These are phyloP conservation scores for Pyralis farinalis DNA, from an alignment of 2,888 invertebrate genomes.

Conservation along the genomic window DNA sequence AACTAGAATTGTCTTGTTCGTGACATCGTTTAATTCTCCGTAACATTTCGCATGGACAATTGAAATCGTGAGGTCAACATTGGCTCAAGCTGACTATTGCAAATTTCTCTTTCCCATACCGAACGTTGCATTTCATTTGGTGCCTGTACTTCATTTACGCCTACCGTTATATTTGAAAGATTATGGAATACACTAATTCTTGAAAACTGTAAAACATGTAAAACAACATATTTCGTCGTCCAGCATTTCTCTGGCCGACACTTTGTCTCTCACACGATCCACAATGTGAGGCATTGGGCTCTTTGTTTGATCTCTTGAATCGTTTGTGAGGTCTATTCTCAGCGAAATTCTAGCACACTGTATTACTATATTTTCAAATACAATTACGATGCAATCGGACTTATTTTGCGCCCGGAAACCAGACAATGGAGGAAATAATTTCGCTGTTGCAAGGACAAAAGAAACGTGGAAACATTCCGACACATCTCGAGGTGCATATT, in stretches of 20 bases:
- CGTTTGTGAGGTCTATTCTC: conserved; percentile 2
- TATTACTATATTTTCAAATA: conserved; percentile 3
- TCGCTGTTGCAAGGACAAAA: conserved; percentile 42
- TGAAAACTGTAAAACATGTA: no score
- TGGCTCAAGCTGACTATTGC: conserved; percentile 67
- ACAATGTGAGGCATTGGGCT: conserved; percentile 1
- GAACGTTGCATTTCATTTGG: conserved; percentile 57
- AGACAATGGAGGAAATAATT: conserved; percentile 43
- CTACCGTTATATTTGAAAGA: neutral
- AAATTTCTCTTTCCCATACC: conserved; percentile 76
- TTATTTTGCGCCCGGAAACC: conserved; percentile 31
- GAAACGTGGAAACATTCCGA: conserved; percentile 43
- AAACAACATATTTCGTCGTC: no score
- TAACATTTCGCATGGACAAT: conserved; percentile 78
- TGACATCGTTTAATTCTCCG: conserved; percentile 72
- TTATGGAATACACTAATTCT: no score
- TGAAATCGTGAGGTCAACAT: conserved; percentile 79
- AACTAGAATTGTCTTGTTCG: conserved; percentile 69
- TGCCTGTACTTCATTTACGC: conserved; percentile 31
- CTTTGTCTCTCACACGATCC: conserved; percentile 1
- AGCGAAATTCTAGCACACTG: neutral
- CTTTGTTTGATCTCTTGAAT: conserved; percentile 4
- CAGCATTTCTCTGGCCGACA: no score
- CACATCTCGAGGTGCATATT: conserved; percentile 38
- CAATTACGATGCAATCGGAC: conserved; percentile 34